A percentile compares a stretch with the other conserved stretches of the same genome.
phyloP scores from a whole-genome alignment of 2,797 vertebrate genomes.

The Epinephelus awoara region DNA sequence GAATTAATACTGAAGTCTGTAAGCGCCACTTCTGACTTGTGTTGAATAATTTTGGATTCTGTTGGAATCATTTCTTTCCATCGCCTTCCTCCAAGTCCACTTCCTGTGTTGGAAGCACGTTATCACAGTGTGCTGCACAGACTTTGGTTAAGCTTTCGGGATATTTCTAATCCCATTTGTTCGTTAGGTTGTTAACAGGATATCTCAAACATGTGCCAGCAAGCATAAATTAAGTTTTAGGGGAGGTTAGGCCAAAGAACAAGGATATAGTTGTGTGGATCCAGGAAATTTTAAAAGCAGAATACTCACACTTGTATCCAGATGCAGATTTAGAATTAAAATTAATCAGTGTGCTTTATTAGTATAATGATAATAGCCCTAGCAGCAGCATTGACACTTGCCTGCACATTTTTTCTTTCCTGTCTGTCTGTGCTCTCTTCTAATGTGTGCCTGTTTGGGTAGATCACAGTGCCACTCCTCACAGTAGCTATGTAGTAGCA shows the following conservation, averaged over 20 bases:
- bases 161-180: neutral
- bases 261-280: neutral
- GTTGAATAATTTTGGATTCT: neutral
- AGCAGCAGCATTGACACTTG: neutral
- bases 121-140: neutral
- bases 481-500: constrained; percentile 18
- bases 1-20: neutral
- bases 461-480: constrained; percentile 42
- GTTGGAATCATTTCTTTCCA: constrained; percentile 1
- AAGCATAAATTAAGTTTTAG: neutral
- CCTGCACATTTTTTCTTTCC: neutral
- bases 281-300: neutral
- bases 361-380: neutral
- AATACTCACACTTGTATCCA: neutral
- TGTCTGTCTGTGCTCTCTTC: constrained; percentile 2
- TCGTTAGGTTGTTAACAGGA: neutral
- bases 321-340: neutral
- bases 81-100: neutral
- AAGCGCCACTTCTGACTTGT: neutral
- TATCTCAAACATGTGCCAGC: neutral
- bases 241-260: too few species aligned
- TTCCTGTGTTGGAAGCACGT: neutral
- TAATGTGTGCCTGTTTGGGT: constrained; percentile 13
- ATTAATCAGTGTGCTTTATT: neutral
- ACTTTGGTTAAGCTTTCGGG: neutral